Base-by-base conservation (phyloP, 35 echinoderm and acorn worm genomes). In the Apostichopus parvimensis region DNA sequence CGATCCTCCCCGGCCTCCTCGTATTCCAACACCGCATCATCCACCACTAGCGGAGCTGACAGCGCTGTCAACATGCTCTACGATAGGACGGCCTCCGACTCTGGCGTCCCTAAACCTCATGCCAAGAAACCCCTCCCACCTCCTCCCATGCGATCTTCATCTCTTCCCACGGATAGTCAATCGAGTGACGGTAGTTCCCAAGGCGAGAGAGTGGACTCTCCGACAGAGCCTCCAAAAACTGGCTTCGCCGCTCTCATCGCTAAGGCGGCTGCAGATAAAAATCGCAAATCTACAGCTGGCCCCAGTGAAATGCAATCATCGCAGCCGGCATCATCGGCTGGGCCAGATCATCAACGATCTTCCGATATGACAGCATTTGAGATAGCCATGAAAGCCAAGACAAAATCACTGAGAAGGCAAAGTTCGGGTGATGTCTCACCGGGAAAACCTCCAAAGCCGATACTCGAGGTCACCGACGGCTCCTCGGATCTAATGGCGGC, bases 1-100 rank as follows among this genome's bases (percentile, higher is more conserved):
- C 81, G 92, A 8, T 95, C 95, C 4, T 97, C 95, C 0, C 95
- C 95, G 24, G 93, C 93, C 1, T 97, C 95, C 11, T 92, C 95
- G 15, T 78, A 96, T 82, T 96, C 95, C 34, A 83, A 90, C 45
- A 93, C 68, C 21, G 86, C 95, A 77, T 80, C 90, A 60, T 90
- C 93, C 14, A 91, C 95, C 9, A 77, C 77, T 8, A 95, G 94
- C 54, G 92, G 77, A 59, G 86, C 94, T 6, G 93, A 97, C 89
- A 97, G 95, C 71, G 95, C 83, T 45, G 78, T 97, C 17, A 87
- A 92, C 73, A 83, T 92, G 85, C 86, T 82, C 17, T 79, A 87
- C 21, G 93, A 94, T n/a, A 88, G 84, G 24, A 94, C 92, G 6
- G 5, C 83, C 21, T 93, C 94, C 4, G 92, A 95, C 17, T 59